Percentiles rank a stretch among this genome's conserved stretches.
Evolutionary conservation across 2,888 invertebrate species (phyloP).

Genomic region (Morpho helenor): DNA sequence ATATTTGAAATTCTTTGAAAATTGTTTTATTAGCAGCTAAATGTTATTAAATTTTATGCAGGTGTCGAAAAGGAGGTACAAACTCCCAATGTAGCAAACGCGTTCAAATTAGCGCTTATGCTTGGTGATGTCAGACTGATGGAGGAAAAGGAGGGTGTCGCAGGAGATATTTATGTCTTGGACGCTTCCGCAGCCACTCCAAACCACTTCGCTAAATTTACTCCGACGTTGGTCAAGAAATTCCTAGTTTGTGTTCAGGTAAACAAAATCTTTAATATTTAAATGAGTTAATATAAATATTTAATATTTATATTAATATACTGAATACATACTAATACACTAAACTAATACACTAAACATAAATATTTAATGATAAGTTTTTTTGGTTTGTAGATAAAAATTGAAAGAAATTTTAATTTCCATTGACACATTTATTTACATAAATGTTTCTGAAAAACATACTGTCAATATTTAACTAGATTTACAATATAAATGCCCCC

Average conservation of each 20-base stretch:
- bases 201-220: conserved; percentile 90
- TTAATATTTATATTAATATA: no score
- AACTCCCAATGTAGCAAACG: conserved; percentile 85
- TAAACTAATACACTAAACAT: no score
- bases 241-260: conserved; percentile 90
- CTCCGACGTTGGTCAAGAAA: conserved; percentile 89
- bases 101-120: conserved; percentile 91
- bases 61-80: conserved; percentile 83
- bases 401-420: no score
- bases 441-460: no score
- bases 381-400: no score
- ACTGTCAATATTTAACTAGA: not conserved
- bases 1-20: not conserved
- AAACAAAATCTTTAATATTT: conserved; percentile 17
- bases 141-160: conserved; percentile 89
- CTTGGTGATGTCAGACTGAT: conserved; percentile 88
- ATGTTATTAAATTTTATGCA: conserved; percentile 27
- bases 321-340: no score
- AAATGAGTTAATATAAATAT: no score
- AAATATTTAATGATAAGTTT: no score
- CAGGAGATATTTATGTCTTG: conserved; percentile 90
- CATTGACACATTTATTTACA: no score
- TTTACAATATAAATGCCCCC: not conserved
- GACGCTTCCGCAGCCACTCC: conserved; percentile 90
- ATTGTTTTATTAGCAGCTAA: not conserved